phyloP scores from a whole-genome alignment of 1,140 invertebrate genomes.

The Aricia agestis region DNA sequence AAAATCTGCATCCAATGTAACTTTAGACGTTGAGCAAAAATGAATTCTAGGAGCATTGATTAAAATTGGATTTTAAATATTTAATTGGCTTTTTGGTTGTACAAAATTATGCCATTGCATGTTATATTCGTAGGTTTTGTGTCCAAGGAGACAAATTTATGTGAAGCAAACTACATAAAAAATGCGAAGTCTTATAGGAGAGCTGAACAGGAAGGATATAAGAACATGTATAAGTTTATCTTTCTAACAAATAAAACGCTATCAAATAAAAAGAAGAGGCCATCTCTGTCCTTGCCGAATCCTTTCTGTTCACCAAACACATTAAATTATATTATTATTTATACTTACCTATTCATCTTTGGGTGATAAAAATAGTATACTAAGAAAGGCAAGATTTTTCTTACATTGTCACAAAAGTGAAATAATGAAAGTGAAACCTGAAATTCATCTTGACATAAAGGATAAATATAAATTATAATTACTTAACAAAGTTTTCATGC shows the following conservation, averaged over 20 bases:
- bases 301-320: too few relatives aligned
- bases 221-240: too few relatives aligned
- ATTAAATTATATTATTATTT: too few relatives aligned
- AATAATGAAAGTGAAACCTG: neutral
- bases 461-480: neutral
- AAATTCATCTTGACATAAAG: neutral
- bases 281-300: too few relatives aligned
- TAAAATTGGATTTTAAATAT: neutral
- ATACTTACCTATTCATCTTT: too few relatives aligned
- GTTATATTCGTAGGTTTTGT: neutral
- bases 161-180: neutral
- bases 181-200: neutral
- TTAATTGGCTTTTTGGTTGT: neutral
- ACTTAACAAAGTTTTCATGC: neutral
- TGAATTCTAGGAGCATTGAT: neutral
- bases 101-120: neutral
- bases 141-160: neutral
- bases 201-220: neutral
- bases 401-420: neutral
- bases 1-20: too few relatives aligned
- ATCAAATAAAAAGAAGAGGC: too few relatives aligned
- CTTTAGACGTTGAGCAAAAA: neutral
- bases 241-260: too few relatives aligned
- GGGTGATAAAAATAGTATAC: too few relatives aligned
- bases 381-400: too few relatives aligned